Evolutionary conservation across 2,888 invertebrate species (phyloP).

Genomic region (Camptogramma bilineatum): DNA sequence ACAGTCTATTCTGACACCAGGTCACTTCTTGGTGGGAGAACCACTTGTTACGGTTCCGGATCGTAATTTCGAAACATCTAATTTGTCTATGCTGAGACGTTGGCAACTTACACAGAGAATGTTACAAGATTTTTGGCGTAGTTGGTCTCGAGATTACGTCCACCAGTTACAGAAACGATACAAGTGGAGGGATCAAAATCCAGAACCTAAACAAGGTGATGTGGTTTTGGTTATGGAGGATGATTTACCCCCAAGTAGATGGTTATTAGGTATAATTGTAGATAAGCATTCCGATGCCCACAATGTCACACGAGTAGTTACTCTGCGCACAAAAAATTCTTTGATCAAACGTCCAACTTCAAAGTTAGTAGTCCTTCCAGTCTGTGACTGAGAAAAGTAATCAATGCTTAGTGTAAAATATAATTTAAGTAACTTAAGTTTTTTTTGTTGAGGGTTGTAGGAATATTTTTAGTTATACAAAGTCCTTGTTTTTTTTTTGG

Average conservation of each 20-base stretch:
- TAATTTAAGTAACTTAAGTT: neutral
- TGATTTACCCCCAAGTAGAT: constrained; percentile 3
- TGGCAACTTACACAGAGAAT: constrained; percentile 7
- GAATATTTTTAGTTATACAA: no score
- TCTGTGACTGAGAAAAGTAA: neutral
- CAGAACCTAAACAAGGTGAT: neutral
- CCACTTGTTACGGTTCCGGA: neutral
- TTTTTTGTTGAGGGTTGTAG: no score
- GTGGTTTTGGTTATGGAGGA: constrained; percentile 6
- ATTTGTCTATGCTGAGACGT: neutral
- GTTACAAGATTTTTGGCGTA: constrained; percentile 9
- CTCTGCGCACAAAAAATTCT: neutral
- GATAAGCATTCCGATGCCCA: neutral
- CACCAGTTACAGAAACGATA: neutral
- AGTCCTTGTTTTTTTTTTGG: no score
- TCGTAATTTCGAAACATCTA: neutral
- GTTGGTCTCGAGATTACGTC: constrained; percentile 1
- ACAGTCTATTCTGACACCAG: neutral
- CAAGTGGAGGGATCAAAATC: constrained; percentile 1
- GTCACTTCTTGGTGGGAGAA: neutral
- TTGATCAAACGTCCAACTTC: constrained; percentile 1
- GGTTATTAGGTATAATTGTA: constrained; percentile 35
- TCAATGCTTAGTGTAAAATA: neutral
- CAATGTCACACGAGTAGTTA: neutral
- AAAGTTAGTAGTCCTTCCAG: neutral